Base-by-base conservation (phyloP, 53 echinoderm and acorn worm genomes). In the Apostichopus leukothele region DNA sequence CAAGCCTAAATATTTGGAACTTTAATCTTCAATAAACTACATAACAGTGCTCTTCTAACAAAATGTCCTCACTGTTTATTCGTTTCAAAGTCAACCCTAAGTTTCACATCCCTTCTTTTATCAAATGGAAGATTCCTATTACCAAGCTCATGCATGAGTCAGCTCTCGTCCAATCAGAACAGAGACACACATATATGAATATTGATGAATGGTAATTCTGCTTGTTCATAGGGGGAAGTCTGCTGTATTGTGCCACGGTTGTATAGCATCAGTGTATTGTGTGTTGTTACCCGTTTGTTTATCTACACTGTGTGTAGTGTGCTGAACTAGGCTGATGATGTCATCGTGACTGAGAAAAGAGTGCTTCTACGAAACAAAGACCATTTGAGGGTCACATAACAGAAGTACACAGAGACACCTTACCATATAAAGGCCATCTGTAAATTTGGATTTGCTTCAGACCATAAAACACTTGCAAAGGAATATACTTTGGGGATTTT, bases 331-430 rank as follows among this genome's bases (percentile, higher is more conserved):
- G 53, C 18, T 81, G 81, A 81, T 81, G 81, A 81, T 81, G 81
- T 81, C 81, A 81, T 12, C 19, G 21, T 81, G 81, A 81, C 81
- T 55, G 21, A 23, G 81, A 54, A 81, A 81, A 55, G 5, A 21
- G 25, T 54, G 81, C 53, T 81, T 81, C 81, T 22, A 11, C 1
- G 81, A 81, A 81, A 81, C 81, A 81, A 81, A 81, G 81, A 60
- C 81, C 11, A 80, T 25, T 1, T 9, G 7, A 80, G 55, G 80
- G 80, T 80, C 80, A 80, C 52, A 54, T 11, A 54, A 6, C 22
- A 23, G 80, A 59, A 80, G 80, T 80, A 80, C 80, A 79, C 21
- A 14, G 71, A 68, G 71, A 68, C 71, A 68, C 71, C 63, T 63
- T 63, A 63, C 63, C 71, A 68, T 68, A 68, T 68, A 68, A 68